Evolutionary conservation across 1,140 invertebrate species (phyloP), one percentile per base, ranked within the genome.

Genomic region (Pissodes strobi): DNA sequence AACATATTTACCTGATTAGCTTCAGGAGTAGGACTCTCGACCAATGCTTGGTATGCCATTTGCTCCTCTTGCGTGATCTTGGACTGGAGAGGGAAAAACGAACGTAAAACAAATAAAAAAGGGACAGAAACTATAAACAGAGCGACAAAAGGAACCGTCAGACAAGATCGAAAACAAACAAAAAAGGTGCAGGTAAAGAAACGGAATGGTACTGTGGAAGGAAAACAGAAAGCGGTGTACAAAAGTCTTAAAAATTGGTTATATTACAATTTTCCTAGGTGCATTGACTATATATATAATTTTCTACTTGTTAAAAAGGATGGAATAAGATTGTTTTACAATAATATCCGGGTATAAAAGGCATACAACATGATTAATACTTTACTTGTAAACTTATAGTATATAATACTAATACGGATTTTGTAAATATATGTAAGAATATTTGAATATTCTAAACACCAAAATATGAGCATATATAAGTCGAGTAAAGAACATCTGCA

Each of bases 11-110:
- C 74, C 68, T 76, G 74, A 13, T 69, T 62, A 21, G 73, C 67
- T 58, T 73, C 73, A 21, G 64, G 56, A 19, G 72, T 75, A 49
- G 15, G 80, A 56, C 34, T 88, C 69, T 95, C 93, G 34, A 98
- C 92, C 25, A 98, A 80, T 69, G 89, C 90, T 74, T 93, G 91
- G 82, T 97, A 98, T 0, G 93, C 95, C 74, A 92, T 88, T 73
- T 94, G 93, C 25, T 93, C 88, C 72, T 92, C 89, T 67, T 89
- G 86, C n/a, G 88, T 90, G 59, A 92, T 81, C 30, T 87, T 87
- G 2, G 86, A 85, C 89, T 92, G 79, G 76, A 78, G 79, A 60
- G 70, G 74, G 72, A 71, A 76, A 57, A 68, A 69, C 67, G 56
- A 69, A 70, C 52, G 27, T 71, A 72, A 70, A 74, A 64, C 76